phyloP scores from a whole-genome alignment of 2,113 vertebrate genomes.

The Thalassarche chlororhynchos region DNA sequence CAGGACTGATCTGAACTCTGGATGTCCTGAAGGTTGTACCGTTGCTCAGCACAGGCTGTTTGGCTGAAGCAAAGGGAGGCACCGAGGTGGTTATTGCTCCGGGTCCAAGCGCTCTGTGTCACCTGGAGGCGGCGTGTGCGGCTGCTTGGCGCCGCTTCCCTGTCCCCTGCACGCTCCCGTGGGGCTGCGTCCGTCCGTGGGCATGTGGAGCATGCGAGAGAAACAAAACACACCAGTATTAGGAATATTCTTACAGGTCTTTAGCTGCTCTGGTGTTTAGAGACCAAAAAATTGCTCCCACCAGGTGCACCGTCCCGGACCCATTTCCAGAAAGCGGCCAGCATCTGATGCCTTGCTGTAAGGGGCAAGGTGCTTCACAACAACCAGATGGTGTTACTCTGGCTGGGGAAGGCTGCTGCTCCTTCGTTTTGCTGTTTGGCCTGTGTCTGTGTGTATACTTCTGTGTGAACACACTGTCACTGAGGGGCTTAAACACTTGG shows the following conservation, averaged over 20 bases:
- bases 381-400: fast-evolving
- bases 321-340: not conserved
- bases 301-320: too few species aligned
- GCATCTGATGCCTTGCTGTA: fast-evolving
- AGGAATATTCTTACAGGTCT: not conserved
- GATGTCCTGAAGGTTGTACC: not conserved
- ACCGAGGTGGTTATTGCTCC: fast-evolving
- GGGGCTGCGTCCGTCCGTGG: not conserved
- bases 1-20: not conserved
- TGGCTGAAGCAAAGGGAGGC: not conserved
- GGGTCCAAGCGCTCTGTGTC: fast-evolving
- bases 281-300: not conserved
- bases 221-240: not conserved
- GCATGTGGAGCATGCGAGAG: fast-evolving
- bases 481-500: not conserved
- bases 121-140: fast-evolving
- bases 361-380: not conserved
- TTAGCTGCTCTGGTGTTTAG: not conserved
- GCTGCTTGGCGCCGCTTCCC: not conserved
- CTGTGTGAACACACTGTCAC: not conserved
- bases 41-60: not conserved
- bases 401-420: not conserved
- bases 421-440: not conserved
- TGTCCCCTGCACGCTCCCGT: fast-evolving
- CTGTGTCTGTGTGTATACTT: not conserved